Evolutionary conservation across 2,888 invertebrate genomes (phyloP).

Genomic region (Nephrotoma guestfalica): DNA sequence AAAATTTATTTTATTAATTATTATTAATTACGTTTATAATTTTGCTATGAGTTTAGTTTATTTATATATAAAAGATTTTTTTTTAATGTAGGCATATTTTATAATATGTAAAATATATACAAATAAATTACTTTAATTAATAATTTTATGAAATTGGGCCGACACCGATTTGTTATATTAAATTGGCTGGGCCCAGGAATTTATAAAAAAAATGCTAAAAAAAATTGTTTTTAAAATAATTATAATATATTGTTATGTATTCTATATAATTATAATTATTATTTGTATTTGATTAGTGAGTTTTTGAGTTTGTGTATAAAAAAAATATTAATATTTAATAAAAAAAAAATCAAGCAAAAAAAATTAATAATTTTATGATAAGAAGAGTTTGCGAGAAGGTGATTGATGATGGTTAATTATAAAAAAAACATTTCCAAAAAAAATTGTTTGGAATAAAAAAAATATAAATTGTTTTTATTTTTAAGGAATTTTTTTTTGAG

Average conservation of each 20-base stretch:
- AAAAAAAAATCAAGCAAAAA: neutral
- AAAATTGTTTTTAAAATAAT: neutral
- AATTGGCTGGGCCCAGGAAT: neutral
- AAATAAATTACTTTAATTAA: neutral
- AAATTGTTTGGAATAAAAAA: neutral
- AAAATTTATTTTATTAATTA: neutral
- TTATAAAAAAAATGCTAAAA: neutral
- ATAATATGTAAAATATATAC: neutral
- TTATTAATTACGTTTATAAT: neutral
- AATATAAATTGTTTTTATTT: neutral
- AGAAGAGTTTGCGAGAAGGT: neutral
- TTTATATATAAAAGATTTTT: neutral
- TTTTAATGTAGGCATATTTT: neutral
- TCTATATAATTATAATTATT: neutral
- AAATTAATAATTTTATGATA: neutral
- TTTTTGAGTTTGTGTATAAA: neutral
- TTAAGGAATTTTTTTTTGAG: neutral
- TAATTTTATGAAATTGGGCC: neutral
- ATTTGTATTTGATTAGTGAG: neutral
- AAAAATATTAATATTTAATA: neutral
- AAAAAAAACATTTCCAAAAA: neutral
- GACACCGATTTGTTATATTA: neutral
- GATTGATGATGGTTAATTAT: neutral
- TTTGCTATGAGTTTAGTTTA: neutral
- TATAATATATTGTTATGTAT: neutral